Base-by-base conservation (phyloP, 2,797 vertebrate genomes). In the Parambassis ranga region DNA sequence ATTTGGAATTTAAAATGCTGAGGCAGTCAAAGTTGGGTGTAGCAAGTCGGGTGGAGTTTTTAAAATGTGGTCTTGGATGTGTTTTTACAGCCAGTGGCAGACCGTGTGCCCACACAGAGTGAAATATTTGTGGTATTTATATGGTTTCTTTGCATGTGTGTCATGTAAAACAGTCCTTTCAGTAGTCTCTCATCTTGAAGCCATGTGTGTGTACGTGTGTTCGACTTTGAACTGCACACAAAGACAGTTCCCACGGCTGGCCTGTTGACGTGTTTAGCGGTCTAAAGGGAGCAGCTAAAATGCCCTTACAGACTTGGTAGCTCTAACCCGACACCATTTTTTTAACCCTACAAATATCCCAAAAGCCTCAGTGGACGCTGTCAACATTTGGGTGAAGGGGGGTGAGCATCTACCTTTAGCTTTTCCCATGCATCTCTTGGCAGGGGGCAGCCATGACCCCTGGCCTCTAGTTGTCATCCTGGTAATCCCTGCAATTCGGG, bases 111-210 rank as follows among this genome's bases (percentile, higher is more conserved):
- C 70, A 44, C 44, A 57, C 30, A 50, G 44, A 20, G 50, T 57
- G 53, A 50, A 60, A 68, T 47, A 62, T 57, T 53, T 68, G 32
- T 31, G 38, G 56, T 67, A 71, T 56, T 26, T 24, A 42, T 32
- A 73, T 67, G 58, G 24, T 53, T 42, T 57, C 63, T 76, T 76
- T 83, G 46, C 37, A 31, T 53, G 57, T 20, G 68, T 68, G 39
- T 77, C 80, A 62, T 53, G 65, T 93, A 77, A 95, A 95, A 68
- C 93, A 93, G 89, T 89, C 91, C 28, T 63, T 58, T 75, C 36
- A 14, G 31, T 13, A 28, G 33, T 30, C 46, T 52, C 42, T 76
- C 83, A 82, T 91, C 78, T 87, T 86, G 85, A 81, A 56, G 42
- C 86, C 87, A 82, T 83, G 79, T 85, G 82, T 81, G 32, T 9